These are phyloP conservation scores for Neelides sp. DNA, from an alignment of 1,140 invertebrate genomes.

Conservation along the genomic window DNA sequence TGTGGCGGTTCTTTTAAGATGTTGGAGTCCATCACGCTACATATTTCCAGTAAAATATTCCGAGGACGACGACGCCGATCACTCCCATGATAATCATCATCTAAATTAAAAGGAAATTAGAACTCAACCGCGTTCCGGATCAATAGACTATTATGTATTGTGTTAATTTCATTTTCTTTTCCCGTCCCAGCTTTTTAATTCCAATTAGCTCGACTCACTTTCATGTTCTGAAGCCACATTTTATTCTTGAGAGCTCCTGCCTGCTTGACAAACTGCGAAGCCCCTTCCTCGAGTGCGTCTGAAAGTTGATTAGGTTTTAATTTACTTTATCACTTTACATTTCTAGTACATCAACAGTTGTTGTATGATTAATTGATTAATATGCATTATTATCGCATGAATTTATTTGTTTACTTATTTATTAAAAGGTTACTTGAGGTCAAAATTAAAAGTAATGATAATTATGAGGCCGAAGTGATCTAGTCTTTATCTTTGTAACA, in stretches of 20 bases:
- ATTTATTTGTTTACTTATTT: background rate
- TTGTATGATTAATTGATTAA: background rate
- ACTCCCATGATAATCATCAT: conserved; percentile 33
- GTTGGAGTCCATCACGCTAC: no score
- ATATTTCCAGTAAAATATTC: no score
- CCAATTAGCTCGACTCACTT: conserved; percentile 32
- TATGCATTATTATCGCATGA: background rate
- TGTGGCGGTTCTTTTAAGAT: background rate
- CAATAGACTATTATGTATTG: background rate
- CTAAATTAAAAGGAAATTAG: conserved; percentile 21
- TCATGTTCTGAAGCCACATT: conserved; percentile 54
- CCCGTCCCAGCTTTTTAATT: background rate
- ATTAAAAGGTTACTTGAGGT: no score
- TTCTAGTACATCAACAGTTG: no score
- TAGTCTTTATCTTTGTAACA: no score
- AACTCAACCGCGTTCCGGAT: no score
- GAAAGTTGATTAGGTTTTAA: background rate
- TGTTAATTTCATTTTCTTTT: background rate
- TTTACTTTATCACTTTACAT: background rate
- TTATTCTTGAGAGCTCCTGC: conserved; percentile 53
- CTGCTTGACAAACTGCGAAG: conserved; percentile 53
- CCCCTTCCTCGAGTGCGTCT: conserved; percentile 49
- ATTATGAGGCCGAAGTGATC: no score
- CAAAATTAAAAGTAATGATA: no score
- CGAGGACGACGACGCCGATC: conserved; percentile 31